Percentiles rank a stretch among this genome's conserved stretches.
Evolutionary conservation across 2,888 invertebrate genomes (phyloP).

Genomic region (Trisateles emortualis): DNA sequence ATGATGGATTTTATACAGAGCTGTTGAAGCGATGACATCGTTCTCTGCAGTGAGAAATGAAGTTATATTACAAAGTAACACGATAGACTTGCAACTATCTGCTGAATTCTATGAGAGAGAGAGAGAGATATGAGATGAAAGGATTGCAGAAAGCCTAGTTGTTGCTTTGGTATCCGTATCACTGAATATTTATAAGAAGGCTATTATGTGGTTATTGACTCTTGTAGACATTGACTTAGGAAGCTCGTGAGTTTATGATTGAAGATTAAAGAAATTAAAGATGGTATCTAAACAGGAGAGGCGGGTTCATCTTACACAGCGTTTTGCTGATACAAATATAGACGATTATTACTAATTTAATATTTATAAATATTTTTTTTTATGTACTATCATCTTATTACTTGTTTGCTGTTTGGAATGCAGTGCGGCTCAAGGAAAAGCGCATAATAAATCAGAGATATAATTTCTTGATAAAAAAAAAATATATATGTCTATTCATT

Average conservation of each 20-base stretch:
- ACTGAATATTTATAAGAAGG: slow-evolving; percentile 21
- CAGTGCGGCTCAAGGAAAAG: too few species aligned
- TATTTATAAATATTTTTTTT: too few species aligned
- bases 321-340: slow-evolving; percentile 15
- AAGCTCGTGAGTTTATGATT: slow-evolving; percentile 8
- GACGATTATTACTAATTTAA: too few species aligned
- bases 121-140: slow-evolving; percentile 38
- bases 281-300: slow-evolving; percentile 10
- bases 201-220: slow-evolving; percentile 11
- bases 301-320: slow-evolving; percentile 9
- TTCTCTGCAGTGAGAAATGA: too few species aligned
- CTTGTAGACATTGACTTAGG: slow-evolving; percentile 18
- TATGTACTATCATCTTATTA: too few species aligned
- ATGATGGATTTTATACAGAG: too few species aligned
- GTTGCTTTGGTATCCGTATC: slow-evolving; percentile 13
- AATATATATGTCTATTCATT: too few species aligned
- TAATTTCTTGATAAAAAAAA: too few species aligned
- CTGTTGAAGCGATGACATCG: too few species aligned
- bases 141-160: slow-evolving; percentile 36
- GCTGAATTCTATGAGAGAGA: slow-evolving; percentile 89
- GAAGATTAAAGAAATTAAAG: slow-evolving; percentile 10
- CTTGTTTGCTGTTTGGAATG: too few species aligned
- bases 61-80: slow-evolving; percentile 53
- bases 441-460: too few species aligned
- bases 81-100: slow-evolving; percentile 85